Evolutionary conservation across 2,797 vertebrate genomes (phyloP).

Genomic region (Myotis findleyi): DNA sequence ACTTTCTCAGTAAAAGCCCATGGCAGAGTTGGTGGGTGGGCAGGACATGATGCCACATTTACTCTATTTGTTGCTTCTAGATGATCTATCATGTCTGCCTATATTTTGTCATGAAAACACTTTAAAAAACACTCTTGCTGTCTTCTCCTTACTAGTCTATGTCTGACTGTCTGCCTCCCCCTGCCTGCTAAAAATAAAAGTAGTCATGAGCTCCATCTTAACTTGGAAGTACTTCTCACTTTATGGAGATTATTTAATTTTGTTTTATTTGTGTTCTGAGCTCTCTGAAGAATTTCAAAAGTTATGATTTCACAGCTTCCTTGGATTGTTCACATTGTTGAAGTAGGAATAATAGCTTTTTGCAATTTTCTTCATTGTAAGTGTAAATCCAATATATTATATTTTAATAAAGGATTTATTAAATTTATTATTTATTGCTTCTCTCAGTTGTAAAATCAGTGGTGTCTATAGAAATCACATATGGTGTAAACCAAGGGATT

Average conservation of each 20-base stretch:
- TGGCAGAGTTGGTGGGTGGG: not conserved
- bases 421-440: not conserved
- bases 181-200: not conserved
- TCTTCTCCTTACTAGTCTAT: not conserved
- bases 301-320: not conserved
- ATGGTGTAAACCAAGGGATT: not conserved
- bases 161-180: not conserved
- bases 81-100: not conserved
- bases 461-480: not conserved
- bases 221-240: not conserved
- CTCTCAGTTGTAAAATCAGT: not conserved
- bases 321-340: not conserved
- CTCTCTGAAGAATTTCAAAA: not conserved
- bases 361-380: not conserved
- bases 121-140: not conserved
- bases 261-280: not conserved
- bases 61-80: not conserved
- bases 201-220: not conserved
- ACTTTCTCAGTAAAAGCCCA: not conserved
- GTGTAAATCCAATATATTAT: not conserved
- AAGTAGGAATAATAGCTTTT: not conserved
- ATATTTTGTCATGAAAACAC: not conserved
- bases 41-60: not conserved
- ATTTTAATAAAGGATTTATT: not conserved
- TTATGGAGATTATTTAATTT: constrained; percentile 1